Evolutionary conservation across 2,888 invertebrate genomes (phyloP), one percentile per base, ranked within the genome.

Genomic region (Dynastes maya): DNA sequence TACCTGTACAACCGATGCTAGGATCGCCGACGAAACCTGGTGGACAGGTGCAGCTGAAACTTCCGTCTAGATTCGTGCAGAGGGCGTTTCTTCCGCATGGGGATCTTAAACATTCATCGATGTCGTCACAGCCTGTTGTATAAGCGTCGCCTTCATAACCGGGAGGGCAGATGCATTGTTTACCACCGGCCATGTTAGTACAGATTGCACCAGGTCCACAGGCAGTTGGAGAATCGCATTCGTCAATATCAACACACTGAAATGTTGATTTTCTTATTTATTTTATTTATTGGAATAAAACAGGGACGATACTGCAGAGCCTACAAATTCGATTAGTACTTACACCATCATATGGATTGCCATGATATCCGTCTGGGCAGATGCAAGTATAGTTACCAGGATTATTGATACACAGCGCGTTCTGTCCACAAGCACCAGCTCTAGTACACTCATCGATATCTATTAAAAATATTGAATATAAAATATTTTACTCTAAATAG

Each of bases 381-480:
- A 92, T 89, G 89, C 97, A 97, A 11, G 95, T 95, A 87, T 95
- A 96, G 89, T 97, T 97, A 86, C 97, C 97, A 77, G 94, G 94
- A 80, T 92, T 92, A 88, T 97, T 97, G 82, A 93, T 92, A 88
- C 97, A 97, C 76, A 94, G 86, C 61, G 97, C 94, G 86, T 96
- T 95, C 77, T 90, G 90, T 80, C 97, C 97, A 87, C 97, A 97
- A 82, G 95, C 93, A 84, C 93, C 93, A 70, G 95, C 94, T 87
- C 94, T 91, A 85, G 91, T 90, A 90, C 97, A 98, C 91, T 98
- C 97, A 88, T 98, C 93, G 83, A 97, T 93, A 90, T 98, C 97
- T 93, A 89, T 37, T 37, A 37, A 37, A 37, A 37, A 5, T 37
- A 37, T 37, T 37, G 1, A 37, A 37, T 37, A 37, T 37, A 37